Base-by-base conservation (phyloP, 2,113 vertebrate species). In the Anolis sagrei region DNA sequence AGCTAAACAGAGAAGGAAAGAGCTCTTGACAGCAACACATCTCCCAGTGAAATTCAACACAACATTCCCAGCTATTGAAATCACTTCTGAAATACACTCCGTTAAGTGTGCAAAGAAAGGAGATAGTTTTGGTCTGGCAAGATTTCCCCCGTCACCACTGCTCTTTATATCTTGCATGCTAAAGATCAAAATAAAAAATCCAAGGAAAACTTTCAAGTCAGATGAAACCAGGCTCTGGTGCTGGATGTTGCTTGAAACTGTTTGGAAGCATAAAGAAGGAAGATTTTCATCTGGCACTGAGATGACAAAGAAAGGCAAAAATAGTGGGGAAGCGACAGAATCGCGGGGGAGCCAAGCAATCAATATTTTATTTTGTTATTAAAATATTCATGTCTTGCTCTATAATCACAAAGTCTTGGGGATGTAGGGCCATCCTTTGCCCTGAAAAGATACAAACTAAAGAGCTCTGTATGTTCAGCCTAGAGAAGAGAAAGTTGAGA, bases 181-280 rank as follows among this genome's bases (percentile, higher is more conserved):
- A 4, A 58, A 16, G 54, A 58, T 18, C 16, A 18, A 58, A 18
- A 58, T 16, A 58, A 58, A 66, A 44, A 73, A 84, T n/a, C 13
- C 79, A 74, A 89, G 0, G 0, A 39, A 44, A 81, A 81, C 4
- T 61, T 54, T 36, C 29, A 7, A 14, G 78, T 0, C 5, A 54
- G 84, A 29, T 85, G 84, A 7, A 18, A 87, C 86, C 27, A 1
- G 19, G 44, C 29, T 69, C 83, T 58, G 81, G 64, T 49, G 82
- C 25, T 74, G 58, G 58, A 11, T 10, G 27, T 0, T 1, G 84
- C 68, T 11, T 32, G 79, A 87, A 48, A 78, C 85, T 1, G 66
- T 69, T 51, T 32, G n/a, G 51, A 32, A 5, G 49, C 51, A 19
- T 29, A 76, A 29, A 61, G 34, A 8, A 9, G n/a, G 34, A 44